These are phyloP conservation scores for Corythucha ciliata DNA, from an alignment of 2,888 invertebrate species.

Conservation along the genomic window DNA sequence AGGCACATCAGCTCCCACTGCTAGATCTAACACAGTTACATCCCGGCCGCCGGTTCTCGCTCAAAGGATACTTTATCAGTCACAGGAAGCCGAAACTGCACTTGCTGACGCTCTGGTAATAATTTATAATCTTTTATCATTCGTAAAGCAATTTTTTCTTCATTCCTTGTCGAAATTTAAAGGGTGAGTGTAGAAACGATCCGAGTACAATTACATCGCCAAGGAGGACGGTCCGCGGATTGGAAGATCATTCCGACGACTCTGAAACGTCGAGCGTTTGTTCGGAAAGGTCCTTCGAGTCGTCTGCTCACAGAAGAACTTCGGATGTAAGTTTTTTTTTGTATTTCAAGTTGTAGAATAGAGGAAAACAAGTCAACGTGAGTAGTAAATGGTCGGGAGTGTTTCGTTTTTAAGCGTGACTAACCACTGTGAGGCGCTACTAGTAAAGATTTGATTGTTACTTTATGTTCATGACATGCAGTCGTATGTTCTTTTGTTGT, in stretches of 20 bases:
- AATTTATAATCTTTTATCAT: neutral
- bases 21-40: slow-evolving; percentile 36
- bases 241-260: slow-evolving; percentile 71
- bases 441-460: no score
- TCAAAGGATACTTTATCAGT: slow-evolving; percentile 73
- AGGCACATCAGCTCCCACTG: neutral
- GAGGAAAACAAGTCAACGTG: no score
- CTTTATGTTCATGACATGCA: neutral
- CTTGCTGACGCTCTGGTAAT: slow-evolving; percentile 60
- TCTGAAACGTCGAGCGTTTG: slow-evolving; percentile 94
- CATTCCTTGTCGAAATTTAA: slow-evolving; percentile 2
- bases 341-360: no score
- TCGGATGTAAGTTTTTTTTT: slow-evolving; percentile 57
- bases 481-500: neutral
- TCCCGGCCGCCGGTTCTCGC: slow-evolving; percentile 57
- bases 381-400: no score
- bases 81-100: slow-evolving; percentile 76
- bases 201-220: slow-evolving; percentile 24
- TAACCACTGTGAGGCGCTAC: no score
- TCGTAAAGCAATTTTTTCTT: neutral
- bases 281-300: slow-evolving; percentile 81
- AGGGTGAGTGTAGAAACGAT: neutral
- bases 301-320: slow-evolving; percentile 60
- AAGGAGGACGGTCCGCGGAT: slow-evolving; percentile 33
- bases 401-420: no score